These are phyloP conservation scores for Sebastes iracundus DNA, from an alignment of 2,797 vertebrate genomes.

Conservation along the genomic window DNA sequence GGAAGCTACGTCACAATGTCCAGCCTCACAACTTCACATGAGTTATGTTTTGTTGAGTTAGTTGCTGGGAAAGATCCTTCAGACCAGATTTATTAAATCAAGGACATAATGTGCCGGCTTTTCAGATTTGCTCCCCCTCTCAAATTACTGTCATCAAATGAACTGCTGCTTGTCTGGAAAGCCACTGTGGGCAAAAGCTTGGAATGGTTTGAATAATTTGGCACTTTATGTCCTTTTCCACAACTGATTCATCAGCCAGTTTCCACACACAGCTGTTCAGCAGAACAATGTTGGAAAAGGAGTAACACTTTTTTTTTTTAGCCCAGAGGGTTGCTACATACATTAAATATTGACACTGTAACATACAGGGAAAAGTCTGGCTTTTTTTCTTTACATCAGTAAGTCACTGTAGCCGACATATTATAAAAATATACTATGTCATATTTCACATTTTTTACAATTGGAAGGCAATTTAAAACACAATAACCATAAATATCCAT, in stretches of 20 bases:
- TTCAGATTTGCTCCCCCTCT: neutral
- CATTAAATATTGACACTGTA: constrained; percentile 63
- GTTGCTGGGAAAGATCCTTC: neutral
- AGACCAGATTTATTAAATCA: neutral
- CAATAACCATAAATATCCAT: constrained; percentile 69
- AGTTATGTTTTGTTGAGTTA: neutral
- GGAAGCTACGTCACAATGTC: neutral
- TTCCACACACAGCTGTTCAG: constrained; percentile 27
- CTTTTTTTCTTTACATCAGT: constrained; percentile 47
- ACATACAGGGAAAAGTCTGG: constrained; percentile 60
- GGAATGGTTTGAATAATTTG: constrained; percentile 31
- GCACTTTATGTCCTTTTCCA: constrained; percentile 23
- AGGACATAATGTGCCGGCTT: neutral
- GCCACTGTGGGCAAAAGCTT: neutral
- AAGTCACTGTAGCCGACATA: constrained; percentile 56
- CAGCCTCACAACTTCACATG: neutral
- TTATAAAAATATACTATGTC: constrained; percentile 79
- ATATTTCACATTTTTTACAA: constrained; percentile 73
- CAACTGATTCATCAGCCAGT: neutral
- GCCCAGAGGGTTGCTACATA: constrained; percentile 44
- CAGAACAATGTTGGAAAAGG: constrained; percentile 42
- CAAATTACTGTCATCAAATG: neutral
- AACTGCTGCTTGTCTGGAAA: constrained; percentile 10
- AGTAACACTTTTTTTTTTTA: constrained; percentile 25
- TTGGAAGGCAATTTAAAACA: constrained; percentile 79